Evolutionary conservation across 2,888 invertebrate species (phyloP).

Genomic region (Apomyelois bistriatella): DNA sequence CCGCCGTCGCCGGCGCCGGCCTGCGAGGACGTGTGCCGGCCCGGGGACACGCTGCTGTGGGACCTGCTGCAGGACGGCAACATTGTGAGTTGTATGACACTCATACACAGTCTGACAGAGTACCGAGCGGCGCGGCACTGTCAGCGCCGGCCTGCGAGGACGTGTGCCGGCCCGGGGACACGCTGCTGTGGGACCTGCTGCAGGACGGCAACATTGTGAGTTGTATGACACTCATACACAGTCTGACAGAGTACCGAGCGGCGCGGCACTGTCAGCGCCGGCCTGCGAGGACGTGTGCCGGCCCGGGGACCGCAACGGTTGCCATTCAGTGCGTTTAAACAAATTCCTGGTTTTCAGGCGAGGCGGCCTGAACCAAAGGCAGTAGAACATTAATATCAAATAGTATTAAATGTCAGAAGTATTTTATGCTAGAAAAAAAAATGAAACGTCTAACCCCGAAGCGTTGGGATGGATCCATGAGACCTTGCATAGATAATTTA

Average conservation of each 20-base stretch:
- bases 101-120: constrained; percentile 45
- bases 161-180: constrained; percentile 95
- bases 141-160: constrained; percentile 77
- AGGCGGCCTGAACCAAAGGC: too few species aligned
- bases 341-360: too few species aligned
- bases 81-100: constrained; percentile 82
- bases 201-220: constrained; percentile 94
- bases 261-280: constrained; percentile 26
- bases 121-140: constrained; percentile 32
- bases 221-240: constrained; percentile 43
- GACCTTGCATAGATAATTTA: too few species aligned
- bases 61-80: constrained; percentile 95
- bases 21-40: constrained; percentile 90
- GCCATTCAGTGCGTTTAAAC: too few species aligned
- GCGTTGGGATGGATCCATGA: too few species aligned
- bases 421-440: too few species aligned
- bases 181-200: constrained; percentile 95
- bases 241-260: constrained; percentile 47
- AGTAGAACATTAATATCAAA: too few species aligned
- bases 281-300: constrained; percentile 89
- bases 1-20: constrained; percentile 36
- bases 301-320: constrained; percentile 93
- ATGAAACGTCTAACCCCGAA: too few species aligned
- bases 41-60: constrained; percentile 96
- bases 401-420: too few species aligned